Percentiles rank a stretch among this genome's conserved stretches.
phyloP scores from a whole-genome alignment of 2,113 vertebrate genomes.

The Orthochromis malagaraziensis region DNA sequence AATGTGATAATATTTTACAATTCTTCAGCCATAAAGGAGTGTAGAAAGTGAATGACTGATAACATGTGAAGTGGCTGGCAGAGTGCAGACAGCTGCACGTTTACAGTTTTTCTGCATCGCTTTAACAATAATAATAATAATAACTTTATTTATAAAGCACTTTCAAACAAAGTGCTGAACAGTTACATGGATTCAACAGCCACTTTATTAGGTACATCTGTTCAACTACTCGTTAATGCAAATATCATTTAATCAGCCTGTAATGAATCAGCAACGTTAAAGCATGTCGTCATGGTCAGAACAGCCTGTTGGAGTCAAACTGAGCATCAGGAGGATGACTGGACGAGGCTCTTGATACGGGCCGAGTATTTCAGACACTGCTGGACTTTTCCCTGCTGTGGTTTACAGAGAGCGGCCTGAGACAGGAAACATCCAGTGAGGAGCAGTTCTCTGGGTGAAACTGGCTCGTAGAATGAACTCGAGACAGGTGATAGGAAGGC shows the following conservation, averaged over 20 bases:
- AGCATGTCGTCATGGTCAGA: neutral
- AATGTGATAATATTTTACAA: neutral
- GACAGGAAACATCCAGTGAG: neutral
- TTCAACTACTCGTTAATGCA: neutral
- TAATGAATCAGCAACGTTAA: neutral
- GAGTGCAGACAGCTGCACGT: neutral
- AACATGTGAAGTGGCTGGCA: neutral
- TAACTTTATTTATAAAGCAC: neutral
- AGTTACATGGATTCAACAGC: neutral
- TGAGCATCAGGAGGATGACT: neutral
- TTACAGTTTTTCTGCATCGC: neutral
- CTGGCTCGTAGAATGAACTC: neutral
- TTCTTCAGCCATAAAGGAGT: neutral
- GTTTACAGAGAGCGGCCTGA: neutral
- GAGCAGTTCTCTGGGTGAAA: neutral
- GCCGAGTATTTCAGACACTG: neutral
- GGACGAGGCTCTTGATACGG: neutral
- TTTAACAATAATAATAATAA: accelerated
- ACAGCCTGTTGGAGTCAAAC: neutral
- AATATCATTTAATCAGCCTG: neutral
- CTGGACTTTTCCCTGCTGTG: neutral
- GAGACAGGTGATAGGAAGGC: neutral
- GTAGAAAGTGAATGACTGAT: neutral
- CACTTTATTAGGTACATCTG: neutral
- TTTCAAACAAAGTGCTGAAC: neutral